A percentile compares a stretch with the other conserved stretches of the same genome.
Evolutionary conservation across 2,888 invertebrate species (phyloP).

Genomic region (Sisyra nigra): DNA sequence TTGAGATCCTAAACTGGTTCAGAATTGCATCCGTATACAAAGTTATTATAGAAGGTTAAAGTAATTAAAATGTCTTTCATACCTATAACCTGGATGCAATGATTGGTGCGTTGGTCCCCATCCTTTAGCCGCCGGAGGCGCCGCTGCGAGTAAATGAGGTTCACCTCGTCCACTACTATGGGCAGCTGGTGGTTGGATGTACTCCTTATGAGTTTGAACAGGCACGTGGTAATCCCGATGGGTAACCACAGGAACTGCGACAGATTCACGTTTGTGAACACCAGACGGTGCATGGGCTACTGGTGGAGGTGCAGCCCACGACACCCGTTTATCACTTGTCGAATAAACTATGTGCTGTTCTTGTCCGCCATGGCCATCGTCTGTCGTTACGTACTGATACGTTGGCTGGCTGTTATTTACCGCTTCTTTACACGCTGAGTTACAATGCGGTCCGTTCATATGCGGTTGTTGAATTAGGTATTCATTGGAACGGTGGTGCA

Average conservation of each 20-base stretch:
- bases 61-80: no score
- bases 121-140: slow-evolving; percentile 22
- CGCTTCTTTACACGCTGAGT: slow-evolving; percentile 30
- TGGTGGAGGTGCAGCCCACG: slow-evolving; percentile 37
- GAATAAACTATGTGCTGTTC: slow-evolving; percentile 33
- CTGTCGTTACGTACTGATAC: slow-evolving; percentile 29
- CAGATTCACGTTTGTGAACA: slow-evolving; percentile 22
- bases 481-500: slow-evolving; percentile 26
- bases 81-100: slow-evolving; percentile 31
- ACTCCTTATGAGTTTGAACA: slow-evolving; percentile 34
- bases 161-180: slow-evolving; percentile 34
- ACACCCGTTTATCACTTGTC: slow-evolving; percentile 36
- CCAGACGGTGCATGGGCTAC: slow-evolving; percentile 25
- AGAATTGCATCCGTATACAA: no score
- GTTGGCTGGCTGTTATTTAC: slow-evolving; percentile 24
- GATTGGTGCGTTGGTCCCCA: slow-evolving; percentile 29
- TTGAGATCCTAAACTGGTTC: no score
- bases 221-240: slow-evolving; percentile 25
- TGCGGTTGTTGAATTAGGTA: slow-evolving; percentile 15
- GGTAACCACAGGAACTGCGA: slow-evolving; percentile 25
- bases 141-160: slow-evolving; percentile 39
- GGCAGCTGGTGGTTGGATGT: slow-evolving; percentile 40
- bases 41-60: no score
- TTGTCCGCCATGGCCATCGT: slow-evolving; percentile 27
- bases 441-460: slow-evolving; percentile 21